These are phyloP conservation scores for Mythimna vitellina DNA, from an alignment of 2,888 invertebrate genomes.

Conservation along the genomic window DNA sequence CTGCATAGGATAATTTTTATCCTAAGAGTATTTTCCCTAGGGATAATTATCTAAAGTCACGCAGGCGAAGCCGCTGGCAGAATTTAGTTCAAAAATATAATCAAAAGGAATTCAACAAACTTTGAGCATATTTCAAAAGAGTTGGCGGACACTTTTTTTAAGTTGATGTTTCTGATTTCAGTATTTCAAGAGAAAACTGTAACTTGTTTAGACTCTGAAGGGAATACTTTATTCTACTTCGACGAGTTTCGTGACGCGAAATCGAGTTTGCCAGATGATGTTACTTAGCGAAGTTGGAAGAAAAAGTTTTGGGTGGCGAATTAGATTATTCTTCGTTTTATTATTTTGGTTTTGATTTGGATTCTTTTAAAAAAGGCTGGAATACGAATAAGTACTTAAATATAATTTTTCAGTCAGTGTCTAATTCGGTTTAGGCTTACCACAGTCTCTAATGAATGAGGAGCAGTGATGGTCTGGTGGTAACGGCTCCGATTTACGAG, in stretches of 20 bases:
- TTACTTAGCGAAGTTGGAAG: conserved; percentile 31
- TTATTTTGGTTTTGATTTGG: conserved; percentile 13
- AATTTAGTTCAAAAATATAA: conserved; percentile 15
- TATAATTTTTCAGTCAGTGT: no score
- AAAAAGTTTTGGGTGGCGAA: conserved; percentile 17
- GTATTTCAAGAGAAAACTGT: conserved; percentile 41
- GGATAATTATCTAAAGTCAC: no score
- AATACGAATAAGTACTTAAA: neutral
- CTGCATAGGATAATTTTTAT: no score
- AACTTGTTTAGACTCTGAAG: conserved; percentile 43
- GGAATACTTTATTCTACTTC: conserved; percentile 48
- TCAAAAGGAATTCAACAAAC: conserved; percentile 58
- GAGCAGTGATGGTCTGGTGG: no score
- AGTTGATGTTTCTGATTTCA: conserved; percentile 48
- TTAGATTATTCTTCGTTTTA: conserved; percentile 25
- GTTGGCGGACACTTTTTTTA: conserved; percentile 38
- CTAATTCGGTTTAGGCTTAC: no score
- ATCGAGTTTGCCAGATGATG: conserved; percentile 48
- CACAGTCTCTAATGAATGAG: no score
- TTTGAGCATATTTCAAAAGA: conserved; percentile 56
- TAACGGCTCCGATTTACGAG: no score
- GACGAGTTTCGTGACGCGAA: conserved; percentile 48
- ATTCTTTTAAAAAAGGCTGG: neutral
- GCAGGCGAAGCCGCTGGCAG: no score
- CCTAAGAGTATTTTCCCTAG: no score